Base-by-base conservation (phyloP, 2,888 invertebrate species). In the Portevinia maculata region DNA sequence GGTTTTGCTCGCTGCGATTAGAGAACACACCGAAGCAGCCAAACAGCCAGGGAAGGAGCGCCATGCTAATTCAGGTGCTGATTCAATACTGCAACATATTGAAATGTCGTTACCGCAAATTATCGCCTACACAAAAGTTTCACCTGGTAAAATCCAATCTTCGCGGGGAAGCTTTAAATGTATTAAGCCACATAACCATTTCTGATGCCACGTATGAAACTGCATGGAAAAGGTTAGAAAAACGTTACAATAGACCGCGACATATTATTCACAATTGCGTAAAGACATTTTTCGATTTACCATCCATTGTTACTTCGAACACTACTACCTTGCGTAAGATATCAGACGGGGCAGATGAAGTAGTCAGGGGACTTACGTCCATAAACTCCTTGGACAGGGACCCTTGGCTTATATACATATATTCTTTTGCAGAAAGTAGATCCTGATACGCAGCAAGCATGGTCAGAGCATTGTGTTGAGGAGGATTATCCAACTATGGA, bases 311-410 rank as follows among this genome's bases (percentile, higher is more conserved):
- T n/a, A n/a, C n/a, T n/a, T n/a, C n/a, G 13, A 15, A 34, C 11
- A 6, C 24, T 15, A 8, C 34, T 7, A n/a, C 32, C 8, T 37
- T 84, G 13, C 39, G 79, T n/a, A 53, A 74, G 52, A 64, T 70
- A 8, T 39, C 70, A 2, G 60, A 79, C 39, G 67, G 70, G n/a
- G 75, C 79, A 11, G 71, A 78, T 57, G 74, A 44, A n/a, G n/a
- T n/a, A n/a, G n/a, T n/a, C n/a, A n/a, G n/a, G n/a, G n/a, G n/a
- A n/a, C n/a, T n/a, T n/a, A n/a, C n/a, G n/a, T n/a, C n/a, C n/a
- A n/a, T n/a, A n/a, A n/a, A n/a, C n/a, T n/a, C n/a, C n/a, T n/a
- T n/a, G n/a, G n/a, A n/a, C n/a, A n/a, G n/a, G n/a, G n/a, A n/a
- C 11, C 24, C 52, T 3, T 32, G 69, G 21, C 41, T 50, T 11